Evolutionary conservation across 2,113 vertebrate species (phyloP).

Genomic region (Erythrocebus patas): DNA sequence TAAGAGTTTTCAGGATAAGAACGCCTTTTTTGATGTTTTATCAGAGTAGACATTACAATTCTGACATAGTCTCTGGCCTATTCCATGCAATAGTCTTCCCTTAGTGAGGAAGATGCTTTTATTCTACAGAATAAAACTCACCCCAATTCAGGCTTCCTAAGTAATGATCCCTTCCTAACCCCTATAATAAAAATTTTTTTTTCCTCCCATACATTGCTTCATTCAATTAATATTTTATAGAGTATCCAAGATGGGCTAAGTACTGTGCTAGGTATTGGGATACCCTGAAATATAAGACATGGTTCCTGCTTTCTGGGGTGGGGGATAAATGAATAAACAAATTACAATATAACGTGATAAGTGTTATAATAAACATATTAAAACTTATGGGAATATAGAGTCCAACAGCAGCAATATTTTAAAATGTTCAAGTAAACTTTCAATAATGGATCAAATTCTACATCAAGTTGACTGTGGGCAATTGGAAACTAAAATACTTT

Average conservation of each 20-base stretch:
- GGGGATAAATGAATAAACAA: not conserved
- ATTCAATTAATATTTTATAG: not conserved
- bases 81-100: not conserved
- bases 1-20: not conserved
- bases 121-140: not conserved
- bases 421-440: not conserved
- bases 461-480: not conserved
- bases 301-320: not conserved
- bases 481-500: constrained; percentile 31
- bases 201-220: not conserved
- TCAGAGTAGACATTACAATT: not conserved
- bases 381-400: not conserved
- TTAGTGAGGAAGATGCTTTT: not conserved
- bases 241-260: not conserved
- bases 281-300: not conserved
- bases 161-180: not conserved
- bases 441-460: constrained; percentile 10
- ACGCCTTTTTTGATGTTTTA: not conserved
- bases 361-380: not conserved
- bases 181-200: not conserved
- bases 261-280: not conserved
- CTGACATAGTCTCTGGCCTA: not conserved
- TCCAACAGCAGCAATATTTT: not conserved
- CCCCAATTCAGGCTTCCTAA: not conserved
- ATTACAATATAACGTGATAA: not conserved